Conservation (phyloP, 2,888 invertebrate species). For the Rotaria macrura region DNA sequence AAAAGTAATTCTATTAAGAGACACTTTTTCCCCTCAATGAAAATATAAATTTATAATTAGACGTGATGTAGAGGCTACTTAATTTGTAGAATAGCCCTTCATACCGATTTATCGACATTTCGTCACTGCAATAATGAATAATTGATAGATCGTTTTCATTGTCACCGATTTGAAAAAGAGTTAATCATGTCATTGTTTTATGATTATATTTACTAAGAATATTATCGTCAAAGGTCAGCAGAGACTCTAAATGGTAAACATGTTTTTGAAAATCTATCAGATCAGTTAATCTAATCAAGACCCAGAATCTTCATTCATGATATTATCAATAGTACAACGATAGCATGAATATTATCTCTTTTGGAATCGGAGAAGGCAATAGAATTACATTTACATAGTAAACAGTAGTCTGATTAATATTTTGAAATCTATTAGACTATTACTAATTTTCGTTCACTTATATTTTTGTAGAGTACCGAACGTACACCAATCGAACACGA, state of each 20-base stretch:
- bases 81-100: background rate
- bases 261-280: background rate
- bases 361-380: too few species aligned
- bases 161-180: background rate
- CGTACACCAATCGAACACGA: slow-evolving; percentile 76
- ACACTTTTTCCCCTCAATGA: background rate
- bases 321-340: background rate
- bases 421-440: too few species aligned
- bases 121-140: background rate
- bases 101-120: background rate
- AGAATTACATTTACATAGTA: too few species aligned
- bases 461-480: slow-evolving; percentile 15
- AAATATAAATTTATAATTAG: background rate
- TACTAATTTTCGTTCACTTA: too few species aligned
- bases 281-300: background rate
- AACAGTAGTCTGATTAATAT: too few species aligned
- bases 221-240: background rate
- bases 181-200: background rate
- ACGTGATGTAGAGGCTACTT: too few species aligned
- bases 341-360: too few species aligned
- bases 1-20: background rate
- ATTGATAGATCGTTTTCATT: background rate
- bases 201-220: background rate
- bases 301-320: background rate
- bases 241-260: background rate